Conservation (phyloP, 2,113 vertebrate species). For the Sinosuthora webbiana region DNA sequence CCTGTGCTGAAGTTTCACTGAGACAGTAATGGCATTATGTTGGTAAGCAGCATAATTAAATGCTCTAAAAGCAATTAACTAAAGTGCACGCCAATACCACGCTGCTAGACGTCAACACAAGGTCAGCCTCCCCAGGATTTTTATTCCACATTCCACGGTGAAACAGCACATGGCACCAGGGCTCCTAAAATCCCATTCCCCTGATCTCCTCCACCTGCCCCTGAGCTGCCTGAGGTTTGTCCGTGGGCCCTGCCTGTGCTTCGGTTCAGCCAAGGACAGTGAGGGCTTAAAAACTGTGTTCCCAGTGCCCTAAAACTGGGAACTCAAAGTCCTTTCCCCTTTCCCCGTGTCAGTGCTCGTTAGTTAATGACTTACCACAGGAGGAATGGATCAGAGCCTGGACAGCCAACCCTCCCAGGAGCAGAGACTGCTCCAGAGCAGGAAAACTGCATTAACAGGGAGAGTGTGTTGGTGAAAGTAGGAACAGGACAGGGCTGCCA, state of each 20-base stretch:
- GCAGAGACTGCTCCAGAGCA: neutral
- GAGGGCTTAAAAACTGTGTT: neutral
- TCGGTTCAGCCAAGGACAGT: neutral
- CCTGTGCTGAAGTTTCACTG: neutral
- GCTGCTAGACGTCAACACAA: neutral
- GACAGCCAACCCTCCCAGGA: neutral
- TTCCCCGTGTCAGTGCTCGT: neutral
- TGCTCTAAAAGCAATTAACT: neutral
- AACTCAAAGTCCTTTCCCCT: neutral
- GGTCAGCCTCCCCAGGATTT: neutral
- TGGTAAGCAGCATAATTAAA: conserved; percentile 14
- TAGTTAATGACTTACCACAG: neutral
- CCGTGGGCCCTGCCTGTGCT: neutral
- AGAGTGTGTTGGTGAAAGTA: neutral
- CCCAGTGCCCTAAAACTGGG: neutral
- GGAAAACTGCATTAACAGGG: neutral
- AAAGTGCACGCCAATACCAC: neutral
- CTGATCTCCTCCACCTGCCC: neutral
- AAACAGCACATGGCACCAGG: neutral
- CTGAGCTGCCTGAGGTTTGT: neutral
- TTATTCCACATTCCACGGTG: neutral
- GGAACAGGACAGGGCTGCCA: too few relatives aligned
- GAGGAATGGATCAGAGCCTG: neutral
- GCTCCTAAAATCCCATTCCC: neutral
- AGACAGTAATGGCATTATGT: neutral